Base-by-base conservation (phyloP, 2,888 invertebrate species). In the Chaetogeoica ovagalla region DNA sequence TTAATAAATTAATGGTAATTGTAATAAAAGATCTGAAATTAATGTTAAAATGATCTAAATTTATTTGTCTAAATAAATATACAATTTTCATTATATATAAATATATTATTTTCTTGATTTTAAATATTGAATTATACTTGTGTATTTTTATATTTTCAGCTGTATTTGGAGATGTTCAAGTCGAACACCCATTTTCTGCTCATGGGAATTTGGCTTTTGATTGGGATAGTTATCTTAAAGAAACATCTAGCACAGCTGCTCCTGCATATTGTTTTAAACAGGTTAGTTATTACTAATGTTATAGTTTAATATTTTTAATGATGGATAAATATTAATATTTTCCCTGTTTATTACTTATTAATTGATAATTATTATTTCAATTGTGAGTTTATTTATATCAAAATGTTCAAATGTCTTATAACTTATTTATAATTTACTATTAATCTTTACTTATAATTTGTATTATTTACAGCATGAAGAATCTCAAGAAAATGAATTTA, bases 231-330 rank as follows among this genome's bases (percentile, higher is more conserved):
- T 97, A 98, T 87, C 85, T 91, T 17, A 88, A 88, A 83, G 94
- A 94, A 87, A 92, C 92, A n/a, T 91, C 89, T 81, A 94, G 94
- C 85, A 87, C 89, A 70, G 91, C 96, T 60, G 97, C 97, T 19
- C 94, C 96, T 4, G 88, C 91, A 37, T 90, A 92, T 81, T 97
- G 94, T 87, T 98, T 97, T 86, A 97, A 96, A 86, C 97, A 97
- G 87, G 90, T 87, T 84, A 59, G 82, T 81, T 70, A 55, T 21
- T 17, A 55, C 19, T 4, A 55, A 19, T 5, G 4, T 19, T 55
- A 19, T 55, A 19, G 4, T 55, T 55, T 55, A 19, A 19, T 55
- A 13, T 48, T 48, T 48, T 43, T 43, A 5, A 43, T 48, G 48
- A 13, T 48, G 13, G 13, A 3, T 13, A 48, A 13, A 48, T 48